Evolutionary conservation across 2,888 invertebrate genomes (phyloP), one percentile per base, ranked within the genome.

Genomic region (Eudasyphora cyanicolor): DNA sequence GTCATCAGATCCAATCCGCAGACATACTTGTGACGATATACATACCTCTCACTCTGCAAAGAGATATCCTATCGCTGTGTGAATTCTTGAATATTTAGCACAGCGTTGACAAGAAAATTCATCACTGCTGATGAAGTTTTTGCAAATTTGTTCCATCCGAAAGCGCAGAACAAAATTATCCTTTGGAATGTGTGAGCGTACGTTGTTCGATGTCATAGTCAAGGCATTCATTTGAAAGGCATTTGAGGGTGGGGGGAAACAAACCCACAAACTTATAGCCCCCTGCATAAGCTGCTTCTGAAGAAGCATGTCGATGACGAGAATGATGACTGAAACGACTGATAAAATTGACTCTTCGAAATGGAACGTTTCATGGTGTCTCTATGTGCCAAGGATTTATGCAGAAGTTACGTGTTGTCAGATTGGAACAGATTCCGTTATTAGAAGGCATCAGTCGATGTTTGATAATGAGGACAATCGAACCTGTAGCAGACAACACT

Each of bases 41-140:
- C n/a, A n/a, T n/a, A n/a, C n/a, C n/a, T n/a, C n/a, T n/a, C n/a
- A n/a, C n/a, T n/a, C n/a, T n/a, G n/a, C n/a, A n/a, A n/a, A n/a
- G n/a, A n/a, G n/a, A n/a, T n/a, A n/a, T n/a, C n/a, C n/a, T n/a
- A 62, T 60, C 35, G 71, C 70, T 71, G 29, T 54, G 64, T 54
- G 21, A 42, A 57, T 49, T 67, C 35, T 82, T 78, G 71, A 45
- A 70, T 19, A 21, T 62, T 64, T 75, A 21, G 60, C 74, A 62
- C 70, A 57, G 69, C 62, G 74, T 19, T 49, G 74, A 78, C 82
- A 70, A 62, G 74, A 35, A 82, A 45, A 82, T 82, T 75, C 64
- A 78, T 78, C 62, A 78, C 51, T 27, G n/a, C 64, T 70, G 78
- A 60, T 78, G 62, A 77, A 74, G 42, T 69, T 70, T 70, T 51